Conservation (phyloP, 2,113 vertebrate species). For the Mixornis gularis region DNA sequence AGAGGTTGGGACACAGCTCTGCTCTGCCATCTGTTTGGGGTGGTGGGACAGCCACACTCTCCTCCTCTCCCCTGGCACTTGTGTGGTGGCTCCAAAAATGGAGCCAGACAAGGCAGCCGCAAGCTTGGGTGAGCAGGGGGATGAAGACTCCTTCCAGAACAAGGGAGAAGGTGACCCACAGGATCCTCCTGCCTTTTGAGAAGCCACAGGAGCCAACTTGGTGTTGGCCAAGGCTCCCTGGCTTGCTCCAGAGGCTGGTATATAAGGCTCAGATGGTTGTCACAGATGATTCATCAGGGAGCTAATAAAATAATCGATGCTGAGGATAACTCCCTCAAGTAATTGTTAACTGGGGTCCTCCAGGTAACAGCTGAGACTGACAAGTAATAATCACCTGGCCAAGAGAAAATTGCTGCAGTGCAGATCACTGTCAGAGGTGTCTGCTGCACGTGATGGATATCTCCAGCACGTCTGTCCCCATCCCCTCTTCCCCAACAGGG, state of each 20-base stretch:
- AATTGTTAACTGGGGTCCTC: conserved; percentile 17
- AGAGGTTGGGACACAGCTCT: not conserved
- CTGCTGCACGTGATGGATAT: conserved; percentile 26
- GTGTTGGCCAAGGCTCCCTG: not conserved
- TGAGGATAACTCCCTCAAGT: not conserved
- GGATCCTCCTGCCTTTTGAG: not conserved
- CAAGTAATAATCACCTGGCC: not conserved
- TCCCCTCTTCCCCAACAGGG: not conserved
- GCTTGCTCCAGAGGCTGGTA: not conserved
- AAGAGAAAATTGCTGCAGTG: not conserved
- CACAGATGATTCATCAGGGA: not conserved
- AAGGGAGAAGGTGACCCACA: not conserved
- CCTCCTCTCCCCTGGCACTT: not conserved
- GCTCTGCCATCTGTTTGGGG: not conserved
- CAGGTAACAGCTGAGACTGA: conserved; percentile 12
- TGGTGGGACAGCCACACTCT: not conserved
- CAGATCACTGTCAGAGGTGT: conserved; percentile 9
- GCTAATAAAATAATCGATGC: conserved; percentile 36
- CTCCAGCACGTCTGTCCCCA: not conserved
- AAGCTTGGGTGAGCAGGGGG: not conserved
- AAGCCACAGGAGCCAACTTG: not conserved
- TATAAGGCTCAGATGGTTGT: not conserved
- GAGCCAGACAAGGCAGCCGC: not conserved
- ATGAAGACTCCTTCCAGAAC: not conserved
- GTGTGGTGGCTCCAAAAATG: accelerated